Conservation (phyloP, 2,113 vertebrate species). For the Atractosteus spatula region DNA sequence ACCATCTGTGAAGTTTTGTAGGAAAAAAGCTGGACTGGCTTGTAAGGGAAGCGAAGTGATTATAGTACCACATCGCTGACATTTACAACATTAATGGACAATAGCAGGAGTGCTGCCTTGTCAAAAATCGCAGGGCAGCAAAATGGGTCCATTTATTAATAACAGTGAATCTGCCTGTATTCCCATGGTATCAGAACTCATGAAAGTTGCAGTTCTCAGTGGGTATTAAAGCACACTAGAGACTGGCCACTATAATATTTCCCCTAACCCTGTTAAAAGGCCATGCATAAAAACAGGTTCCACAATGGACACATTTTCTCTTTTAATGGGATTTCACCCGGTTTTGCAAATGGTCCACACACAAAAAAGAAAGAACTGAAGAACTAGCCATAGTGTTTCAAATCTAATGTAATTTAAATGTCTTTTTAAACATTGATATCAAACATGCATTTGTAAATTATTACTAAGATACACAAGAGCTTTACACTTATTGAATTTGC, state of each 20-base stretch:
- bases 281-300: constrained; percentile 57
- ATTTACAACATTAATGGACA: too few species aligned
- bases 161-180: constrained; percentile 69
- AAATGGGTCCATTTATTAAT: constrained; percentile 75
- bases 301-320: constrained; percentile 40
- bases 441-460: neutral
- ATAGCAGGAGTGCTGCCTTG: constrained; percentile 9
- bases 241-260: constrained; percentile 61
- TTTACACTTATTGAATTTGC: too few species aligned
- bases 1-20: neutral
- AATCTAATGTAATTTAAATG: too few species aligned
- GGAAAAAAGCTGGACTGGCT: neutral
- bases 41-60: constrained; percentile 18
- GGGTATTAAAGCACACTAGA: constrained; percentile 68
- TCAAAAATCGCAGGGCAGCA: constrained; percentile 60
- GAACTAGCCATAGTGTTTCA: too few species aligned
- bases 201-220: constrained; percentile 76
- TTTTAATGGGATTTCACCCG: constrained; percentile 40
- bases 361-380: too few species aligned
- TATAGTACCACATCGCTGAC: neutral
- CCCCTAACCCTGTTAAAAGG: constrained; percentile 72
- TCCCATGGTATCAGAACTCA: constrained; percentile 64
- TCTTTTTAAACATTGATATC: too few species aligned
- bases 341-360: constrained; percentile 28
- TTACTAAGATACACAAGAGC: neutral